Conservation (phyloP, 2,888 invertebrate species). For the Leptura quadrifasciata region DNA sequence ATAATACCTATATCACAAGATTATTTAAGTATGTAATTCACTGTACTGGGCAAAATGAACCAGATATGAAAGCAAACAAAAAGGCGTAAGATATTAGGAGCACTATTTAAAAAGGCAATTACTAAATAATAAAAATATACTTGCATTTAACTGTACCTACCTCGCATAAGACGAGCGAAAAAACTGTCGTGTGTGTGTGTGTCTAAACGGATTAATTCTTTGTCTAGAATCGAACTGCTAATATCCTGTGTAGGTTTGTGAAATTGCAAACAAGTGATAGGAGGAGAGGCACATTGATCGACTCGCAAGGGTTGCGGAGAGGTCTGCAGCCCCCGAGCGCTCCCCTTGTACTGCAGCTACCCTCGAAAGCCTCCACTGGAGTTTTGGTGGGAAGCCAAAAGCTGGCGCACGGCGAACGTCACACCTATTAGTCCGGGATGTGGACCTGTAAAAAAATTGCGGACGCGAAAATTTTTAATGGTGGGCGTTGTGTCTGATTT, state of each 20-base stretch:
- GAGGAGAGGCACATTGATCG: conserved; percentile 70
- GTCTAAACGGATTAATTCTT: conserved; percentile 33
- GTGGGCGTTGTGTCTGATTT: neutral
- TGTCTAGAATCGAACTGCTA: conserved; percentile 44
- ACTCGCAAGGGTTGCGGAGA: conserved; percentile 71
- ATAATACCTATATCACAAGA: neutral
- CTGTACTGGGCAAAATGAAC: neutral
- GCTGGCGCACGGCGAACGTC: conserved; percentile 54
- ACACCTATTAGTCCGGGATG: conserved; percentile 26
- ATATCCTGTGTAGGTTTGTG: conserved; percentile 23
- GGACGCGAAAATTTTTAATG: neutral
- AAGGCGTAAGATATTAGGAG: neutral
- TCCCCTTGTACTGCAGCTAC: conserved; percentile 73
- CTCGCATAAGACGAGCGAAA: conserved; percentile 20
- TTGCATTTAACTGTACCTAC: conserved; percentile 5
- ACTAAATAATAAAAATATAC: neutral
- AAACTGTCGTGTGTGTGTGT: conserved; percentile 8
- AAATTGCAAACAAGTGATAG: conserved; percentile 56
- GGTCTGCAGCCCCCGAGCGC: conserved; percentile 73
- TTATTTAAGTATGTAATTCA: neutral
- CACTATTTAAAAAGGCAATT: neutral
- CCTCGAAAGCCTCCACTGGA: conserved; percentile 54
- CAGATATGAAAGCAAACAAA: neutral
- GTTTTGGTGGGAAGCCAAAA: conserved; percentile 57
- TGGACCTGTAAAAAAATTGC: conserved; percentile 8